Base-by-base conservation (phyloP, 2,888 invertebrate species). In the Athripsodes cinereus region DNA sequence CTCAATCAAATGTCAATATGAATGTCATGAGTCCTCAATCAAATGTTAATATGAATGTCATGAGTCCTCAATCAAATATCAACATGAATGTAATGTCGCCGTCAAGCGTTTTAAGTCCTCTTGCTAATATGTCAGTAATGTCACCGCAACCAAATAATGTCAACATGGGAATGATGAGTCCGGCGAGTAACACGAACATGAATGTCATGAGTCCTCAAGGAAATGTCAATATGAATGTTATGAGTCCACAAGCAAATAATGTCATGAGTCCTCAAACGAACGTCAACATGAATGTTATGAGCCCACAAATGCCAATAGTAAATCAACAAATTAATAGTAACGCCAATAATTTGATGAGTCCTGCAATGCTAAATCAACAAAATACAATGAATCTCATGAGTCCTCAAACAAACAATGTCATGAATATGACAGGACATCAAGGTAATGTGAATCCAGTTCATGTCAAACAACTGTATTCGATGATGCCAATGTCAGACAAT, bases 251-350 rank as follows among this genome's bases (percentile, higher is more conserved):
- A 51, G 62, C 52, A 10, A 57, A 54, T n/a, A 57, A 62, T 47
- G 57, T 58, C 2, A 58, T 58, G 58, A 62, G 59, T 35, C 59
- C 62, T 16, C 59, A 77, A 19, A 77, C 74, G 16, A 57, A 61
- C 31, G 75, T 76, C 1, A 76, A 76, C 34, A 75, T 76, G 1
- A 76, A 76, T 75, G 76, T 76, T 20, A 76, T 76, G 76, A 76
- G 76, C 40, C 76, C 76, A 2, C 76, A 74, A 64, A 75, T 78
- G 57, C 76, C 75, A 1, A 72, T 74, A 68, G 77, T 78, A 77
- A 78, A 78, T 63, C 75, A 75, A 21, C 78, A 74, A 67, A 78
- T 76, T 68, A 70, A 71, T 22, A 71, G 68, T 66, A 57, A 53
- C 22, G 47, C n/a, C 11, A 78, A 76, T 69, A 74, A 47, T 40